Conservation (phyloP, 2,888 invertebrate genomes). For the Pristionchus fissidentatus region DNA sequence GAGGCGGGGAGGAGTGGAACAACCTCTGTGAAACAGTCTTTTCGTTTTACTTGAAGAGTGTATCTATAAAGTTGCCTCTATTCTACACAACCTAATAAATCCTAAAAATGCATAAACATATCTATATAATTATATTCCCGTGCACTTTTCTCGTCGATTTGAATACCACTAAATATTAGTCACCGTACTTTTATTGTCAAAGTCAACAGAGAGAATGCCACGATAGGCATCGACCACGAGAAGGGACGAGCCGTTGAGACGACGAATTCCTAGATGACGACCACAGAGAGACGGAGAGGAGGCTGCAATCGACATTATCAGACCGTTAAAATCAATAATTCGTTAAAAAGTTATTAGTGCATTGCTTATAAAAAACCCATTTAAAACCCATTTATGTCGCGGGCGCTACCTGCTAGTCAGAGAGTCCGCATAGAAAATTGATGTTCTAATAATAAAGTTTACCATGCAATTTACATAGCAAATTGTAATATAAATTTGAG, state of each 20-base stretch:
- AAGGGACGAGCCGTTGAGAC: slow-evolving; percentile 9
- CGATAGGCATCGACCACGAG: slow-evolving; percentile 39
- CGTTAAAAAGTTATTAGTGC: background rate
- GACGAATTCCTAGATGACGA: slow-evolving; percentile 9
- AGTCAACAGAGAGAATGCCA: slow-evolving; percentile 41
- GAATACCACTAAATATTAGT: background rate
- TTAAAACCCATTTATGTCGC: no score
- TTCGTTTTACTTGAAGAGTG: no score
- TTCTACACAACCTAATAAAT: background rate
- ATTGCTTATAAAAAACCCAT: no score
- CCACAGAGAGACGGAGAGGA: slow-evolving; percentile 1
- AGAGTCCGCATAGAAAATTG: no score
- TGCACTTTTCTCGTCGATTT: no score
- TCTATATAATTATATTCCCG: no score
- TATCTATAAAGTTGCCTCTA: no score
- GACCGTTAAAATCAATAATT: background rate
- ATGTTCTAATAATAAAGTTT: background rate
- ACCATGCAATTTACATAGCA: background rate
- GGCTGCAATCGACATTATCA: background rate
- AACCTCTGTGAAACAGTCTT: slow-evolving; percentile 6
- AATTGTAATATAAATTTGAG: background rate
- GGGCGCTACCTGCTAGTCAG: no score
- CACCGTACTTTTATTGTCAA: slow-evolving; percentile 29
- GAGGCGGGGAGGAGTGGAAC: background rate
- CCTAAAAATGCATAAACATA: background rate